Percentiles rank a stretch among this genome's conserved stretches.
Evolutionary conservation across 2,797 vertebrate species (phyloP).

Genomic region (Amniataba percoides): DNA sequence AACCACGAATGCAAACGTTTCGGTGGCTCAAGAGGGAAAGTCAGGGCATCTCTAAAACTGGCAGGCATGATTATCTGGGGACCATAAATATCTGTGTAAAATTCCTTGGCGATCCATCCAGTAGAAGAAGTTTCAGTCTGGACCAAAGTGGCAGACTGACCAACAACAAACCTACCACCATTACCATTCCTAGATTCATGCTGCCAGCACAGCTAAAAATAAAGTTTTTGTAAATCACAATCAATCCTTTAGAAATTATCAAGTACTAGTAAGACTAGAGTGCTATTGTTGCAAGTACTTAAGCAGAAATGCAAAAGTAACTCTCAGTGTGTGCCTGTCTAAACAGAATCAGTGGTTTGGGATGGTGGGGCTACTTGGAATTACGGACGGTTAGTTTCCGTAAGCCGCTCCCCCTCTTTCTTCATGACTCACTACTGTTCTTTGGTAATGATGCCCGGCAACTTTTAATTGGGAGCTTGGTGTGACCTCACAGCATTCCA

Average conservation of each 20-base stretch:
- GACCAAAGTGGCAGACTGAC: background rate
- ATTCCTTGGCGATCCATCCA: background rate
- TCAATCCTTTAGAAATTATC: background rate
- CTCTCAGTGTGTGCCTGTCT: background rate
- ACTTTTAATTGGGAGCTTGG: slow-evolving; percentile 73
- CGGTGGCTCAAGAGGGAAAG: background rate
- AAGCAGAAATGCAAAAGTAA: too few relatives aligned
- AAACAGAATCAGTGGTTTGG: slow-evolving; percentile 9
- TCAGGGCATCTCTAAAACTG: background rate
- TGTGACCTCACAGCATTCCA: slow-evolving; percentile 74
- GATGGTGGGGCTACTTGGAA: slow-evolving; percentile 32
- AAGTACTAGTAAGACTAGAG: background rate
- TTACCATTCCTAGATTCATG: too few relatives aligned
- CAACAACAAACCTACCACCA: background rate
- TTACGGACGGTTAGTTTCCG: slow-evolving; percentile 50
- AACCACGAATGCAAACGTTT: background rate
- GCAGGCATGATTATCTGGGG: background rate
- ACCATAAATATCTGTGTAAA: background rate
- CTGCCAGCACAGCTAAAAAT: background rate
- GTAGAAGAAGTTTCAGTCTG: background rate
- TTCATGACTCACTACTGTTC: slow-evolving; percentile 51
- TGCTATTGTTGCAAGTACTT: background rate
- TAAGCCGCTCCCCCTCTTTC: slow-evolving; percentile 47
- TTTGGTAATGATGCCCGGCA: slow-evolving; percentile 67
- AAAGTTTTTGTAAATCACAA: background rate